A percentile compares a stretch with the other conserved stretches of the same genome.
phyloP scores from a whole-genome alignment of 1,140 invertebrate genomes.

The Spodoptera frugiperda region DNA sequence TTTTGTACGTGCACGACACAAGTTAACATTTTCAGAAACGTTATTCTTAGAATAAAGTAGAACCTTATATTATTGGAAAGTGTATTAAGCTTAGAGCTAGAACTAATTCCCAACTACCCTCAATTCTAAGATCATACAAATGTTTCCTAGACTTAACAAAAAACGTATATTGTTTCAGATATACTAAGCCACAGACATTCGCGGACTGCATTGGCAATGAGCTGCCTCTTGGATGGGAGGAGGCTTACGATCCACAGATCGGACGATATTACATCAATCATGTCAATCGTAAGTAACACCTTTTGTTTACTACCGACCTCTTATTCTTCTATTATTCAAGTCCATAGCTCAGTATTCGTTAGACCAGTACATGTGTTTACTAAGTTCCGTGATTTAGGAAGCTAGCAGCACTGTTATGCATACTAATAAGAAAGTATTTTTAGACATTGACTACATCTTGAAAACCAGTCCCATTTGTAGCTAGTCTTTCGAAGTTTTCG shows the following conservation, averaged over 20 bases:
- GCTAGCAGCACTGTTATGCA: neutral
- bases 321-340: neutral
- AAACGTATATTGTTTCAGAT: constrained; percentile 89
- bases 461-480: constrained; percentile 7
- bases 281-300: constrained; percentile 94
- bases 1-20: neutral
- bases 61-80: too few species aligned
- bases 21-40: too few species aligned
- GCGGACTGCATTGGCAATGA: constrained; percentile 99
- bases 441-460: constrained; percentile 1
- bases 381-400: neutral
- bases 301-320: constrained; percentile 34
- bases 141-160: constrained; percentile 47
- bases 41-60: too few species aligned
- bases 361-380: neutral
- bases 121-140: constrained; percentile 28
- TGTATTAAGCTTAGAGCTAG: neutral
- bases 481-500: neutral
- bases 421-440: constrained; percentile 22
- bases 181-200: constrained; percentile 98
- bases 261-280: constrained; percentile 99
- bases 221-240: constrained; percentile 98
- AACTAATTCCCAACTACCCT: constrained; percentile 15
- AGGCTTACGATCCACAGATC: constrained; percentile 96
- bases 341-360: too few species aligned